These are phyloP conservation scores for Ennomos quercinarius DNA, from an alignment of 2,888 invertebrate species.

Conservation along the genomic window DNA sequence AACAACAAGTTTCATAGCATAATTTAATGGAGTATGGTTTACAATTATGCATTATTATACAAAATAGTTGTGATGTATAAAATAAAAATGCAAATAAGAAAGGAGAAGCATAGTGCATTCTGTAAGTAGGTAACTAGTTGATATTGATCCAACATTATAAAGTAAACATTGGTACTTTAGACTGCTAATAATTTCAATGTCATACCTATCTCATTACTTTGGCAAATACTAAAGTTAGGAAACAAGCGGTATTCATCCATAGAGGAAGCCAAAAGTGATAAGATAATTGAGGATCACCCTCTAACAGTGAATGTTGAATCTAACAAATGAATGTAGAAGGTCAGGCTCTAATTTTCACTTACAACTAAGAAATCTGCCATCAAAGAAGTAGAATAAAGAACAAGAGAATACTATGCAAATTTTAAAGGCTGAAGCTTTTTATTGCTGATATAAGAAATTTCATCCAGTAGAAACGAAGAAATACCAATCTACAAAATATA, in stretches of 20 bases:
- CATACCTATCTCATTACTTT: slow-evolving; percentile 1
- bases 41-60: slow-evolving; percentile 13
- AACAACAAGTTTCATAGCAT: slow-evolving; percentile 20
- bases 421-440: slow-evolving; percentile 27
- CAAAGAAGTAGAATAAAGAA: slow-evolving; percentile 6
- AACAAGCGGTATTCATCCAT: slow-evolving; percentile 21
- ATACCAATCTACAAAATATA: slow-evolving; percentile 47
- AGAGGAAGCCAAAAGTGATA: slow-evolving; percentile 19
- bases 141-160: slow-evolving; percentile 23
- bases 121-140: slow-evolving; percentile 32
- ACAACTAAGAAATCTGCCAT: slow-evolving; percentile 16
- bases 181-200: slow-evolving; percentile 6
- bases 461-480: slow-evolving; percentile 43
- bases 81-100: slow-evolving; percentile 51
- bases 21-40: slow-evolving; percentile 23
- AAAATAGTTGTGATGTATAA: slow-evolving; percentile 32
- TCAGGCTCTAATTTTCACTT: slow-evolving; percentile 26
- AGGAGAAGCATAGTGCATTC: slow-evolving; percentile 64
- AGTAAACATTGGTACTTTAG: slow-evolving; percentile 9
- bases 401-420: slow-evolving; percentile 9
- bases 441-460: slow-evolving; percentile 19
- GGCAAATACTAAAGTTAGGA: slow-evolving; percentile 3
- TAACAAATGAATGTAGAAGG: slow-evolving; percentile 29
- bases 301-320: slow-evolving; percentile 9
- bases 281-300: slow-evolving; percentile 42